phyloP scores from a whole-genome alignment of 2,888 invertebrate species.

The Leucania comma region DNA sequence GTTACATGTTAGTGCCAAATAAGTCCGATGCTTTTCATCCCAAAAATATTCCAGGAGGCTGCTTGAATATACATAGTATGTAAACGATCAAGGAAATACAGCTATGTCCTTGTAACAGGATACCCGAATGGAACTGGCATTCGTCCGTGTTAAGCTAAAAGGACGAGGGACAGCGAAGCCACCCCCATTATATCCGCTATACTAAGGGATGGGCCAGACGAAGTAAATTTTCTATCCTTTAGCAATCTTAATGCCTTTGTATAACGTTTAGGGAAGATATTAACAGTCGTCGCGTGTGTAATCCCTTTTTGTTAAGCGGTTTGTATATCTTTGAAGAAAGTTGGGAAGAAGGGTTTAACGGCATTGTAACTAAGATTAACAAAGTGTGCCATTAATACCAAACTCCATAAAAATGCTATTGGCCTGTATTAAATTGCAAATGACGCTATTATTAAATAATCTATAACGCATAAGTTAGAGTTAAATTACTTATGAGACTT shows the following conservation, averaged over 20 bases:
- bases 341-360: conserved; percentile 5
- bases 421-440: too few species aligned
- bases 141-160: conserved; percentile 48
- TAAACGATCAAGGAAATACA: conserved; percentile 40
- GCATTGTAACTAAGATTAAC: conserved; percentile 6
- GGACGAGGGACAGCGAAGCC: conserved; percentile 23
- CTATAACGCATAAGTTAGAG: too few species aligned
- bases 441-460: too few species aligned
- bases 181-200: conserved; percentile 50
- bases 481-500: too few species aligned
- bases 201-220: conserved; percentile 20
- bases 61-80: conserved; percentile 41
- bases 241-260: conserved; percentile 50
- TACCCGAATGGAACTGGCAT: conserved; percentile 48
- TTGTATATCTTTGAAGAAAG: conserved; percentile 23
- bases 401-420: too few species aligned
- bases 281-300: conserved; percentile 37
- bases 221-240: conserved; percentile 40
- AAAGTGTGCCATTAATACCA: too few species aligned
- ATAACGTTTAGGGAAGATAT: conserved; percentile 37
- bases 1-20: neutral
- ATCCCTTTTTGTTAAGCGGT: conserved; percentile 26
- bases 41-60: conserved; percentile 2
- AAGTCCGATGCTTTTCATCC: neutral
- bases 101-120: conserved; percentile 36